Percentiles rank a stretch among this genome's conserved stretches.
phyloP scores from a whole-genome alignment of 2,113 vertebrate genomes.

The Cyrtonyx montezumae region DNA sequence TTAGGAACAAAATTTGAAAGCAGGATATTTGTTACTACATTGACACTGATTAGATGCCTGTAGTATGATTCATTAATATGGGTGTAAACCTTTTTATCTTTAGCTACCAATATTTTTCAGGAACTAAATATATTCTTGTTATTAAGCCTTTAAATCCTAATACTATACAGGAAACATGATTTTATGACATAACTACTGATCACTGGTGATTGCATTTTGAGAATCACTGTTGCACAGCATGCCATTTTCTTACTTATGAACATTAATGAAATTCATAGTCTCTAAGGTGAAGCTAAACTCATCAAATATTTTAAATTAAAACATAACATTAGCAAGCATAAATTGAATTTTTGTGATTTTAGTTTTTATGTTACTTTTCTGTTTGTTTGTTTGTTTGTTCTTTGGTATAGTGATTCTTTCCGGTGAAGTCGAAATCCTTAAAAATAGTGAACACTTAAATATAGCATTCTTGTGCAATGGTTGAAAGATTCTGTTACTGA shows the following conservation, averaged over 20 bases:
- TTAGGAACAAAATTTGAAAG: not conserved
- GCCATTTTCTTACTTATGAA: not conserved
- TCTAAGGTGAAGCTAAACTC: not conserved
- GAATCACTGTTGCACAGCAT: rapidly evolving
- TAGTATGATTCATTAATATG: not conserved
- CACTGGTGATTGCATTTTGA: not conserved
- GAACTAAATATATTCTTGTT: not conserved
- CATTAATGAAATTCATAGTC: not conserved
- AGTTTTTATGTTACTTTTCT: not conserved
- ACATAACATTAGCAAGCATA: not conserved
- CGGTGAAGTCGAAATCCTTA: not conserved
- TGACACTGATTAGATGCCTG: not conserved
- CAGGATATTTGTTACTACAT: not conserved
- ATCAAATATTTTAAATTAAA: not conserved
- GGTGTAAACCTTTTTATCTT: rapidly evolving
- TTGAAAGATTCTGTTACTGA: not conserved
- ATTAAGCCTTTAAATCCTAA: not conserved
- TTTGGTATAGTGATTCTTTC: not conserved
- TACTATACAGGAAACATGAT: not conserved
- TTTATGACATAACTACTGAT: not conserved
- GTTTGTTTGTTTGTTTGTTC: not conserved
- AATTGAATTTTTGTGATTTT: not conserved
- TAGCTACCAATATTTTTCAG: not conserved
- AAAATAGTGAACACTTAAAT: not conserved
- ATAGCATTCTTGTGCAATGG: not conserved